These are phyloP conservation scores for Pionites leucogaster DNA, from an alignment of 2,113 vertebrate genomes.

Conservation along the genomic window DNA sequence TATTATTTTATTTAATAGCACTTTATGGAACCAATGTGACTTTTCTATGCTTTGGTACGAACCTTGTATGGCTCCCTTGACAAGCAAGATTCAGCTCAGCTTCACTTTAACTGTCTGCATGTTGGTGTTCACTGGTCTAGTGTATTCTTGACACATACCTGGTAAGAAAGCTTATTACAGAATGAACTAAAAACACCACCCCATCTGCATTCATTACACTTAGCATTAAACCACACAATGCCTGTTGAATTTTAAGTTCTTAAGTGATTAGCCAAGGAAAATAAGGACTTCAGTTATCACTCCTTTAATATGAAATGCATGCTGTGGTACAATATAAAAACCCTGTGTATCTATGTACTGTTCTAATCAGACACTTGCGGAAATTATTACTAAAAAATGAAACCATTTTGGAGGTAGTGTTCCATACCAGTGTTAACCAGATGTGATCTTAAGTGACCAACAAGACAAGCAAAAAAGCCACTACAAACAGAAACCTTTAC, in stretches of 20 bases:
- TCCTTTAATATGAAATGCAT: background rate
- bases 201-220: background rate
- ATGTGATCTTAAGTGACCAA: background rate
- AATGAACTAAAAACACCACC: background rate
- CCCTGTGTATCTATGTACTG: background rate
- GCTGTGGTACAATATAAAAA: background rate
- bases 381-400: background rate
- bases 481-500: background rate
- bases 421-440: background rate
- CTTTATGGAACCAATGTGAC: background rate
- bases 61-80: background rate
- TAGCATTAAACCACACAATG: background rate
- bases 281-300: background rate
- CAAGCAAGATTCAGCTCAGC: background rate
- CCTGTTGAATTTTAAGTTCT: background rate
- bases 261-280: background rate
- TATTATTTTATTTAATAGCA: background rate
- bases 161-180: background rate
- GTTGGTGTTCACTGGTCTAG: background rate
- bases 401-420: background rate
- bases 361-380: background rate
- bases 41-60: background rate
- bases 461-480: background rate
- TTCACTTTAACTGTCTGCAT: background rate
- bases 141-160: background rate